Conservation (phyloP, 2,113 vertebrate species). For the Phylloscopus trochilus region DNA sequence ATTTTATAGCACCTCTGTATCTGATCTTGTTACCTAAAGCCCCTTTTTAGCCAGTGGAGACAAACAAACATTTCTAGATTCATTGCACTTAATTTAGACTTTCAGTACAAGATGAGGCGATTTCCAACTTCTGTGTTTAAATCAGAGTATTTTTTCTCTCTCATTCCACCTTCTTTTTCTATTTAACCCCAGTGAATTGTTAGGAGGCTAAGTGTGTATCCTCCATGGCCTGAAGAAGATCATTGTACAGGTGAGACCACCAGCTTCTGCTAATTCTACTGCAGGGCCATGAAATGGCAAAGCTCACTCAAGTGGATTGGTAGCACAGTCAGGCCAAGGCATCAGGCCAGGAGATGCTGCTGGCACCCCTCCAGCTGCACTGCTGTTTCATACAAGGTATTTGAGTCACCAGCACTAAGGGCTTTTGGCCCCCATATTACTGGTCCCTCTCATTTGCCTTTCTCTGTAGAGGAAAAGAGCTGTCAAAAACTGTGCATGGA, state of each 20-base stretch:
- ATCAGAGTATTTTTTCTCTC: background rate
- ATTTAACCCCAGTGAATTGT: background rate
- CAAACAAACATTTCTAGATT: background rate
- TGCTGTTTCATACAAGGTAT: background rate
- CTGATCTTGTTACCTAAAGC: background rate
- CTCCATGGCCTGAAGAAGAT: background rate
- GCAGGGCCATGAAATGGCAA: background rate
- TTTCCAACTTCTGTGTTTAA: background rate
- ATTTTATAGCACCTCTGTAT: background rate
- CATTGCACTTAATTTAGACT: background rate
- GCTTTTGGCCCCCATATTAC: background rate
- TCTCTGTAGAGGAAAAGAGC: background rate
- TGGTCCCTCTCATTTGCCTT: background rate
- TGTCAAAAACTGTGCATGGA: background rate
- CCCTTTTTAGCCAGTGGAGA: background rate
- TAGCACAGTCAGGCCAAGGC: background rate
- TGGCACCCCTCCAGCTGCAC: background rate
- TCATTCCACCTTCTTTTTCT: background rate
- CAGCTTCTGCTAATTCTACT: background rate
- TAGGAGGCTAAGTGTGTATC: background rate
- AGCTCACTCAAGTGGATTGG: background rate
- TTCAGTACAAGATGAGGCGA: background rate
- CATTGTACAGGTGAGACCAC: background rate
- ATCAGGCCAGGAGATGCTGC: background rate
- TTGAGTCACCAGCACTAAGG: background rate